phyloP scores from a whole-genome alignment of 1,140 invertebrate species.

The Maconellicoccus hirsutus region DNA sequence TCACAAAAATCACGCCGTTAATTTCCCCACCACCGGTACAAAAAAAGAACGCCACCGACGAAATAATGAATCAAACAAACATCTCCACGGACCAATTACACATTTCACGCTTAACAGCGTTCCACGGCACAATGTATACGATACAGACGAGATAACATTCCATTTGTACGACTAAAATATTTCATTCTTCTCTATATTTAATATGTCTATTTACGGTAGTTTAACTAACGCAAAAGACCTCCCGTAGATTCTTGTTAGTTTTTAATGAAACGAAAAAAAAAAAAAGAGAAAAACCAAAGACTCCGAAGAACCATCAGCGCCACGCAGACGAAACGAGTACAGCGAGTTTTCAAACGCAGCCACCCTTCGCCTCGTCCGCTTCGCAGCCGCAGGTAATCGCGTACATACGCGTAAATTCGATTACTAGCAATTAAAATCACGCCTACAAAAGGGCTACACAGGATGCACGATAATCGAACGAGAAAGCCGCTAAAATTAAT shows the following conservation, averaged over 20 bases:
- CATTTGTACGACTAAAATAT: conserved; percentile 9
- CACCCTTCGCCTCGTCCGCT: not conserved
- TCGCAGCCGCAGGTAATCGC: too few species aligned
- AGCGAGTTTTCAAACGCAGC: not conserved
- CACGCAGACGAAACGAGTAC: not conserved
- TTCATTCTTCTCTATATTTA: not conserved
- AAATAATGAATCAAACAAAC: too few species aligned
- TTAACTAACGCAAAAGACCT: conserved; percentile 6
- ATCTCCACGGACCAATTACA: not conserved
- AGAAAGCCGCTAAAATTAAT: too few species aligned
- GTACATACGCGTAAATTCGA: too few species aligned
- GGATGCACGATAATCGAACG: too few species aligned
- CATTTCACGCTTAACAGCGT: not conserved
- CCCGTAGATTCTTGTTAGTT: conserved; percentile 7
- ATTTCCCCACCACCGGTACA: too few species aligned
- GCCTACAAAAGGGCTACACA: too few species aligned
- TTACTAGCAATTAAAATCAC: too few species aligned
- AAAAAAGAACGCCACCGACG: too few species aligned
- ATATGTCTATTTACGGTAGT: conserved; percentile 4
- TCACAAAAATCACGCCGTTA: too few species aligned
- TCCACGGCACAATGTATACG: not conserved
- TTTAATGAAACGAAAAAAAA: not conserved
- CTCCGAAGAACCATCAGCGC: not conserved
- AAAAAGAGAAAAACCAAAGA: not conserved
- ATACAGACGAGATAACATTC: not conserved